Evolutionary conservation across 64 coral and sea anemone genomes (phyloP).

Genomic region (Platygyra sinensis): DNA sequence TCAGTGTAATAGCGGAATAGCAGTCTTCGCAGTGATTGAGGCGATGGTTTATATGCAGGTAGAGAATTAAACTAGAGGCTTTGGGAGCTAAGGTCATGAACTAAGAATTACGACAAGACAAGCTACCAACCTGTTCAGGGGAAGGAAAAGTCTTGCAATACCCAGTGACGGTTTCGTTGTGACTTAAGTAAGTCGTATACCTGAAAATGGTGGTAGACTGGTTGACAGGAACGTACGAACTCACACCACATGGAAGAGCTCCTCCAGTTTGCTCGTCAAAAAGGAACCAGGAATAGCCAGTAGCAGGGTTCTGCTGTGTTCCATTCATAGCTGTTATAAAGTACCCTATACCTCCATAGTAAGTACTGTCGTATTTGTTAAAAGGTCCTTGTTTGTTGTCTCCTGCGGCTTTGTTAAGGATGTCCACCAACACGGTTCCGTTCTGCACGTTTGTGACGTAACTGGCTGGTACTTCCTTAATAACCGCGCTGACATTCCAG

Average conservation of each 20-base stretch:
- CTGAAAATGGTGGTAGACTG: background rate
- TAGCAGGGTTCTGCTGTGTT: background rate
- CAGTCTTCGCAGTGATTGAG: too few relatives aligned
- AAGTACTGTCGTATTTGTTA: slow-evolving; percentile 9
- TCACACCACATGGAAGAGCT: background rate
- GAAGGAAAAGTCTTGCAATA: background rate
- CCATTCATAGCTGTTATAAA: background rate
- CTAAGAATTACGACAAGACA: background rate
- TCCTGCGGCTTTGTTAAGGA: slow-evolving; percentile 18
- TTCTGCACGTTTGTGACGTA: slow-evolving; percentile 10
- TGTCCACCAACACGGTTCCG: background rate
- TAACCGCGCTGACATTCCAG: background rate
- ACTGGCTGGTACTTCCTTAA: background rate
- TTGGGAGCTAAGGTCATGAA: background rate
- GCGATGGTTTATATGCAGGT: too few relatives aligned
- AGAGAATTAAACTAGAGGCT: background rate
- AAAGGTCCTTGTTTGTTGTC: background rate
- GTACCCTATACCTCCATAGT: background rate
- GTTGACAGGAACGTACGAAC: background rate
- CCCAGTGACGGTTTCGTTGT: background rate
- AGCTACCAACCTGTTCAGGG: background rate
- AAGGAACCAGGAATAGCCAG: background rate
- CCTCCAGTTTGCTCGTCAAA: background rate
- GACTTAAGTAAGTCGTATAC: background rate
- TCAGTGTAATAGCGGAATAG: too few relatives aligned